These are phyloP conservation scores for Eubasilissa splendida DNA, from an alignment of 2,888 invertebrate species.

Conservation along the genomic window DNA sequence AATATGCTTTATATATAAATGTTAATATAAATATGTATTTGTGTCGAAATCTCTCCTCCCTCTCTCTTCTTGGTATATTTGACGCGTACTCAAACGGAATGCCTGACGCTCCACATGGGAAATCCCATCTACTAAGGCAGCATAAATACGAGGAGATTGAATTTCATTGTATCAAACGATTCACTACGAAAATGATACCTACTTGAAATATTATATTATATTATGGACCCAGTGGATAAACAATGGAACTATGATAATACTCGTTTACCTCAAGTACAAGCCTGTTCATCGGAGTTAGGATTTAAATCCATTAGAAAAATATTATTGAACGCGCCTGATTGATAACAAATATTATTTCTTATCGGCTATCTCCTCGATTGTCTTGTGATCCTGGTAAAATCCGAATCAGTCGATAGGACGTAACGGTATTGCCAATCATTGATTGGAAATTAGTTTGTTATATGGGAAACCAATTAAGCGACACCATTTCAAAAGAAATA, in stretches of 20 bases:
- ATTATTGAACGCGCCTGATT: conserved; percentile 44
- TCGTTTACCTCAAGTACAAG: no score
- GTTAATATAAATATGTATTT: no score
- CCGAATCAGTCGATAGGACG: conserved; percentile 59
- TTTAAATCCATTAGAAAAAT: no score
- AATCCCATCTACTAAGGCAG: conserved; percentile 66
- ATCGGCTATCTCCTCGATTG: conserved; percentile 54
- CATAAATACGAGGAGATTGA: conserved; percentile 67
- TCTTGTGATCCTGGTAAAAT: conserved; percentile 57
- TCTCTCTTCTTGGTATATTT: background rate
- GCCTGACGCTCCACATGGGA: conserved; percentile 57
- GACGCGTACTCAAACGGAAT: background rate
- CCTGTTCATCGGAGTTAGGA: no score
- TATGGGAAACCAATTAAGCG: conserved; percentile 49
- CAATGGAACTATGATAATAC: no score
- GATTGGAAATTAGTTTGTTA: conserved; percentile 53
- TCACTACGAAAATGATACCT: conserved; percentile 42
- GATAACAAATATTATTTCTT: conserved; percentile 53
- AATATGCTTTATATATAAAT: no score
- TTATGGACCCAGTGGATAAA: background rate
- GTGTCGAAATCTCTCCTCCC: no score
- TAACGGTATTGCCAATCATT: conserved; percentile 58
- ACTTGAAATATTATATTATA: conserved; percentile 4
- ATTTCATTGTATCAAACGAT: conserved; percentile 9
- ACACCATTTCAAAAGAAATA: background rate